phyloP scores from a whole-genome alignment of 2,888 invertebrate species.

The Drosophila colorata region DNA sequence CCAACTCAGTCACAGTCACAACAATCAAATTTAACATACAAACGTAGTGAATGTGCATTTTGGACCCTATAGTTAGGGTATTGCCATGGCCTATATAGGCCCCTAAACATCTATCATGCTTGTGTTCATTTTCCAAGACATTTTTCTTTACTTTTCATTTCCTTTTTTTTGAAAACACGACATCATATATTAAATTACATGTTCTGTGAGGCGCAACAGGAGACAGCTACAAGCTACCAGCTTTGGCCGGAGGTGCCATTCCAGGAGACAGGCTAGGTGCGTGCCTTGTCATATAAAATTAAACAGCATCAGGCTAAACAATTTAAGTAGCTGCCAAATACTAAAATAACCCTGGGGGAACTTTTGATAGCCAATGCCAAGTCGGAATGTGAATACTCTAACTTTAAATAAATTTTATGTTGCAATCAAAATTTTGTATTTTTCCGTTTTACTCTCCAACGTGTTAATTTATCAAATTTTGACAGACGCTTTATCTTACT shows the following conservation, averaged over 20 bases:
- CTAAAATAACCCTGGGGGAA: not conserved
- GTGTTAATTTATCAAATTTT: not conserved
- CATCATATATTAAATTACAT: constrained; percentile 72
- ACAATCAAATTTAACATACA: constrained; percentile 37
- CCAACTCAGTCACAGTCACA: constrained; percentile 11
- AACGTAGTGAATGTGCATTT: constrained; percentile 31
- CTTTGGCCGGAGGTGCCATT: not conserved
- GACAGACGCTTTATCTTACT: not conserved
- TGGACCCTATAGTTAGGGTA: not conserved
- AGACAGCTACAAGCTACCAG: constrained; percentile 42
- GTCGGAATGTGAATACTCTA: constrained; percentile 14
- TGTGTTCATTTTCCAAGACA: constrained; percentile 3
- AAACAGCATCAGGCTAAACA: constrained; percentile 41
- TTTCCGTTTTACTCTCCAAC: not conserved
- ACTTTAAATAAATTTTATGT: not conserved
- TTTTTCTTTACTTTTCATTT: constrained; percentile 14
- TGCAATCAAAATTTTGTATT: not conserved
- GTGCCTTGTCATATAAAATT: constrained; percentile 57
- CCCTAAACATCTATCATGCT: constrained; percentile 53
- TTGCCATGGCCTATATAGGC: constrained; percentile 8
- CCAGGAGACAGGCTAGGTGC: constrained; percentile 29
- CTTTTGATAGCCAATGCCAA: not conserved
- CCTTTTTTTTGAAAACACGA: constrained; percentile 41
- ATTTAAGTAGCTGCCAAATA: constrained; percentile 44
- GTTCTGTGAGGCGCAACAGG: constrained; percentile 66